These are phyloP conservation scores for Oreochromis spilurus DNA, from an alignment of 2,113 vertebrate species.

Conservation along the genomic window DNA sequence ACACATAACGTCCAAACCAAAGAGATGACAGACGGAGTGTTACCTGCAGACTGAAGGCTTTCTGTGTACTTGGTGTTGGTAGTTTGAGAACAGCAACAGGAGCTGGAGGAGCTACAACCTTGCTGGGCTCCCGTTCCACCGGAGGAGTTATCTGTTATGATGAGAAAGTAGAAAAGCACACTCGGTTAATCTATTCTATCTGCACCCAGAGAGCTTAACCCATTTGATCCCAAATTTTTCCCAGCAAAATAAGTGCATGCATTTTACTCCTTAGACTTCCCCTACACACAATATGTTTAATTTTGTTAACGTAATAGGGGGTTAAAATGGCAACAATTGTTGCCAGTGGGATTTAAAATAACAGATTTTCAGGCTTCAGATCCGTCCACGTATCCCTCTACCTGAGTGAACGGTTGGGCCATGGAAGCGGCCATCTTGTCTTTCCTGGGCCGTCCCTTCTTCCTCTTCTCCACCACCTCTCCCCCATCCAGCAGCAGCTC, in stretches of 20 bases:
- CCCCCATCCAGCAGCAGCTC: constrained; percentile 79
- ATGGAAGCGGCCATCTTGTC: constrained; percentile 83
- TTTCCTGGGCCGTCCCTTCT: constrained; percentile 92
- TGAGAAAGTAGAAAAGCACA: neutral
- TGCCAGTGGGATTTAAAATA: too few species aligned
- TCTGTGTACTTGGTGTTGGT: constrained; percentile 82
- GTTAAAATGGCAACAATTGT: too few species aligned
- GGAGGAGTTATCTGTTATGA: constrained; percentile 68
- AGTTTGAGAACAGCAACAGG: constrained; percentile 80
- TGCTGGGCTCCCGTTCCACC: constrained; percentile 79
- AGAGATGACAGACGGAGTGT: neutral
- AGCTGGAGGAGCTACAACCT: constrained; percentile 61
- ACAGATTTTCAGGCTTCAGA: neutral
- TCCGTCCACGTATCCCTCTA: neutral
- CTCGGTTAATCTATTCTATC: neutral
- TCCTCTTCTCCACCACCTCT: constrained; percentile 89
- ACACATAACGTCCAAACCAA: neutral
- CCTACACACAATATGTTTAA: too few species aligned
- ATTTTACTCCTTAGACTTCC: too few species aligned
- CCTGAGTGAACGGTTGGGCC: constrained; percentile 82
- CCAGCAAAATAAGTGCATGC: too few species aligned
- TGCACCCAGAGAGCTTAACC: neutral
- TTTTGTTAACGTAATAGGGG: too few species aligned
- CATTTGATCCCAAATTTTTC: too few species aligned
- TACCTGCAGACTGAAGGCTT: constrained; percentile 87